phyloP scores from a whole-genome alignment of 2,888 invertebrate genomes.

The Zygaena filipendulae region DNA sequence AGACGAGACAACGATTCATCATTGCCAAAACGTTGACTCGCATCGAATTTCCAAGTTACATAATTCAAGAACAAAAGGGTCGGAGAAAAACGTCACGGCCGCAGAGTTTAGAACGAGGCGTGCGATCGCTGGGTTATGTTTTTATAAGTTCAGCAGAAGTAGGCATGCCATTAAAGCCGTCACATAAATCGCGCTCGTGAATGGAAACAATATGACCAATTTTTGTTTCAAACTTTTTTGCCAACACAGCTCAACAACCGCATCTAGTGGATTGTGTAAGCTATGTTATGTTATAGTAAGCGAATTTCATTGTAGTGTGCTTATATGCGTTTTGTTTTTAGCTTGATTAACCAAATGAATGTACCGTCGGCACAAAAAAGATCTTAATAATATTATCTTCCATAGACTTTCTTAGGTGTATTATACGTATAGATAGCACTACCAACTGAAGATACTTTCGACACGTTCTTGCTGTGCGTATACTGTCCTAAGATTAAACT shows the following conservation, averaged over 20 bases:
- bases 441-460: too few relatives aligned
- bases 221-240: constrained; percentile 34
- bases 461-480: too few relatives aligned
- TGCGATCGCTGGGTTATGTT: constrained; percentile 44
- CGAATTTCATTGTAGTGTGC: too few relatives aligned
- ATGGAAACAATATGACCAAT: constrained; percentile 50
- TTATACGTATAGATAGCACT: too few relatives aligned
- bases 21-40: constrained; percentile 20
- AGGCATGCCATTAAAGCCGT: constrained; percentile 44
- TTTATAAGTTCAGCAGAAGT: constrained; percentile 31
- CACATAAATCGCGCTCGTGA: constrained; percentile 55
- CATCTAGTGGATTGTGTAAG: constrained; percentile 36
- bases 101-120: constrained; percentile 41
- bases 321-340: too few relatives aligned
- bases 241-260: constrained; percentile 26
- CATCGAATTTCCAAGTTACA: constrained; percentile 41
- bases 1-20: constrained; percentile 44
- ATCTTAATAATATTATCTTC: too few relatives aligned
- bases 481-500: too few relatives aligned
- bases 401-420: too few relatives aligned
- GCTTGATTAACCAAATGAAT: too few relatives aligned
- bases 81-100: constrained; percentile 45
- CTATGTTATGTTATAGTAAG: too few relatives aligned
- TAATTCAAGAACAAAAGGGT: constrained; percentile 60
- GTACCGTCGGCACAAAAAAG: too few relatives aligned